Evolutionary conservation across 2,797 vertebrate genomes (phyloP).

Genomic region (Platalea minor): DNA sequence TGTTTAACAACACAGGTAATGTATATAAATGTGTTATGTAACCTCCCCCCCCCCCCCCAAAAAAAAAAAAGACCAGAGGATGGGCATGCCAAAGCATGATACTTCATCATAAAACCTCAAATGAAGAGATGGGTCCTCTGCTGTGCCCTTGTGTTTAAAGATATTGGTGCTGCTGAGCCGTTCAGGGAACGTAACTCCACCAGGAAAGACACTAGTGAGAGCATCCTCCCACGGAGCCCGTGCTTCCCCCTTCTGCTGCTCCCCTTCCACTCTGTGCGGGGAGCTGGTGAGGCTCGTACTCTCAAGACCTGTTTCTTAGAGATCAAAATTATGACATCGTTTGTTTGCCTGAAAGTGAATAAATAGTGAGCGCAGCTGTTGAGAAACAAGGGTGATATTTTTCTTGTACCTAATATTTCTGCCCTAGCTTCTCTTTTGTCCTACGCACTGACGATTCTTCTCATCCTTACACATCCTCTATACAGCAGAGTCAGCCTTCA

Average conservation of each 20-base stretch:
- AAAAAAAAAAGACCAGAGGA: neutral
- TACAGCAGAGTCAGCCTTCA: neutral
- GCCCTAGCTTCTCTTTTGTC: neutral
- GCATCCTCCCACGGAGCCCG: accelerated
- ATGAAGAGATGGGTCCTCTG: neutral
- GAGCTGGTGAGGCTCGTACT: neutral
- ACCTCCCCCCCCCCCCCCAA: accelerated
- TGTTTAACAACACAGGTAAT: neutral
- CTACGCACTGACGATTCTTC: neutral
- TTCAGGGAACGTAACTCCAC: neutral
- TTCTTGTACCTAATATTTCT: neutral
- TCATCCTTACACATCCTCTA: neutral
- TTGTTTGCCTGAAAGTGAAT: neutral
- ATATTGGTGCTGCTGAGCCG: neutral
- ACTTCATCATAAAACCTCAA: neutral
- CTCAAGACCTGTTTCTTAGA: neutral
- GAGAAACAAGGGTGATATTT: neutral
- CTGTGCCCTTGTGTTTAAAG: neutral
- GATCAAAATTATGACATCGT: neutral
- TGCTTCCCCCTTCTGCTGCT: neutral
- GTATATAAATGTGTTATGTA: neutral
- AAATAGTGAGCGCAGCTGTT: neutral
- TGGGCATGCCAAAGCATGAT: neutral
- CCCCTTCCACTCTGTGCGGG: neutral
- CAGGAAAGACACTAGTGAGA: neutral